Evolutionary conservation across 2,888 invertebrate species (phyloP), one percentile per base, ranked within the genome.

Genomic region (Perdita meconis): DNA sequence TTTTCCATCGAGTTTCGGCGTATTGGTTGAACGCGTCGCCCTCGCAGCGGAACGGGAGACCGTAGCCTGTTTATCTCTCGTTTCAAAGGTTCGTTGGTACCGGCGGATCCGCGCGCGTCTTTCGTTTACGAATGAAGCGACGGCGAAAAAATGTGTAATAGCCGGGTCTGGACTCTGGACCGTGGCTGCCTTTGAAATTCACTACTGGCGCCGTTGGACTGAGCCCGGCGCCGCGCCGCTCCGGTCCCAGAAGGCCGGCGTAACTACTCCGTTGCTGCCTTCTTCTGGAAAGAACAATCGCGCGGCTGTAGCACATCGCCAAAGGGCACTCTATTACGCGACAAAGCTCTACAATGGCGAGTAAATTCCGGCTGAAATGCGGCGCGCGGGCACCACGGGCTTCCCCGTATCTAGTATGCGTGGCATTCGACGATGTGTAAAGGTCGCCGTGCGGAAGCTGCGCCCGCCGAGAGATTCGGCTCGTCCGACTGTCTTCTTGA

Each of bases 131-230:
- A 78, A 60, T 69, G 61, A 44, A 30, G 74, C 61, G 74, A 69
- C 73, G 63, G 59, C 53, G 56, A 72, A 81, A 81, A 81, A 77
- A 77, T 75, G 68, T 80, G 70, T 70, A 75, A 75, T 79, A 74
- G 64, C 24, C 16, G 51, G 44, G 34, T 16, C 47, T 42, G 55
- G n/a, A n/a, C n/a, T n/a, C n/a, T n/a, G n/a, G n/a, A n/a, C 56
- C 30, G 30, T 47, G 66, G 59, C 38, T 64, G 64, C 81, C 81
- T 85, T 84, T 83, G 81, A 85, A 83, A 78, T 69, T 34, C 64
- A 61, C 72, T 56, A 74, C 73, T 64, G 59, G 40, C 55, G 51
- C 26, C 16, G 44, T 13, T 26, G 38, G 12, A 30, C 47, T 47
- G 47, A 30, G 53, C 30, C n/a, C 22, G 8, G 19, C 22, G 36